Conservation (phyloP, 1,140 invertebrate species). For the Papilio glaucus region DNA sequence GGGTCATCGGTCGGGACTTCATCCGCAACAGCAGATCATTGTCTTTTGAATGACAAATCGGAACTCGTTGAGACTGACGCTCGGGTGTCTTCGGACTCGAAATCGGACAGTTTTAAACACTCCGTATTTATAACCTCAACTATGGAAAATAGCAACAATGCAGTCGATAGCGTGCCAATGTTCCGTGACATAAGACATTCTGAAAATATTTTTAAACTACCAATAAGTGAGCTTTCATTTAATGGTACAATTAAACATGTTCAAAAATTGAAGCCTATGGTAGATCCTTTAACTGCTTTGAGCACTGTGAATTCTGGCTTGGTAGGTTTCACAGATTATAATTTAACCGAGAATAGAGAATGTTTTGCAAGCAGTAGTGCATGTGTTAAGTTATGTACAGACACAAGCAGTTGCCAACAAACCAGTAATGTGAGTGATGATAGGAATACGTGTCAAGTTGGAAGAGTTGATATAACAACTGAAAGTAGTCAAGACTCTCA, state of each 20-base stretch:
- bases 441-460: slow-evolving; percentile 50
- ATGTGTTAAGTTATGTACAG: slow-evolving; percentile 28
- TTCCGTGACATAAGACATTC: slow-evolving; percentile 63
- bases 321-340: not conserved
- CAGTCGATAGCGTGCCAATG: slow-evolving; percentile 74
- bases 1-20: slow-evolving; percentile 63
- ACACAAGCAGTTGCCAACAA: slow-evolving; percentile 31
- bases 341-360: slow-evolving; percentile 17
- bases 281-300: slow-evolving; percentile 70
- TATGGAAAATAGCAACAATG: slow-evolving; percentile 83
- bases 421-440: slow-evolving; percentile 47
- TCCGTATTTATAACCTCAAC: slow-evolving; percentile 75
- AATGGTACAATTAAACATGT: slow-evolving; percentile 81
- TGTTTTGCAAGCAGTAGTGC: slow-evolving; percentile 32
- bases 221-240: slow-evolving; percentile 77
- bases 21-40: slow-evolving; percentile 55
- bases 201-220: slow-evolving; percentile 76
- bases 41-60: slow-evolving; percentile 66
- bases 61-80: slow-evolving; percentile 57
- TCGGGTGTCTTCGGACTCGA: slow-evolving; percentile 66
- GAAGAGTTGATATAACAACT: slow-evolving; percentile 49
- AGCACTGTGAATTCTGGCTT: slow-evolving; percentile 55
- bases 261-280: slow-evolving; percentile 76
- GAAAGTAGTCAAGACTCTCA: slow-evolving; percentile 62
- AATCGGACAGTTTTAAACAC: slow-evolving; percentile 59